Percentiles rank a stretch among this genome's conserved stretches.
Conservation (phyloP, 2,797 vertebrate genomes). For the Psittacula echo region DNA sequence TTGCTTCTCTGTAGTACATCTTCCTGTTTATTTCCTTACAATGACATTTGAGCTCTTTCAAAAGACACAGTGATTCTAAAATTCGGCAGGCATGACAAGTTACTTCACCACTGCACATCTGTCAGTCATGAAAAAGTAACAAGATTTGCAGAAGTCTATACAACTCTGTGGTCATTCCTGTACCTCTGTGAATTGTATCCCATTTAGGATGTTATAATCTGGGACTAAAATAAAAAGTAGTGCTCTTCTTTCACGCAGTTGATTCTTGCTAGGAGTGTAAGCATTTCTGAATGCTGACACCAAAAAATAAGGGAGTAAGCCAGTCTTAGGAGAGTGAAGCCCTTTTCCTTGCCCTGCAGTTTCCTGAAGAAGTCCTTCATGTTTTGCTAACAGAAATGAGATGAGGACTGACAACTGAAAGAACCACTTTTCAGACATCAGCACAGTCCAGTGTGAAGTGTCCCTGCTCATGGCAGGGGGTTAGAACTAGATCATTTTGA, state of each 20-base stretch:
- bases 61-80: not conserved
- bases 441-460: not conserved
- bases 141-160: not conserved
- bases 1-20: constrained; percentile 31
- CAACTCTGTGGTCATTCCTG: constrained; percentile 1
- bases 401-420: constrained; percentile 15
- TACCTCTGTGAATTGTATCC: constrained; percentile 17
- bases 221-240: not conserved
- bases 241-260: not conserved
- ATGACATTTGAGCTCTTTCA: constrained; percentile 45
- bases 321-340: not conserved
- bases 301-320: constrained; percentile 6
- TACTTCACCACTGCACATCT: not conserved
- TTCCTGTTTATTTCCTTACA: constrained; percentile 54
- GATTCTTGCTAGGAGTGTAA: not conserved
- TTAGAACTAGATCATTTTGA: not conserved
- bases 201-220: not conserved
- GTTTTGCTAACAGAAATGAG: not conserved
- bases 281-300: not conserved
- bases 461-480: not conserved
- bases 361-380: not conserved
- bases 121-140: not conserved
- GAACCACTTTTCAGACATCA: constrained; percentile 25
- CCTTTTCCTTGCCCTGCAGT: not conserved
- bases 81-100: not conserved